These are phyloP conservation scores for Grammomys dolichurus DNA, from an alignment of 2,113 vertebrate species.

Conservation along the genomic window DNA sequence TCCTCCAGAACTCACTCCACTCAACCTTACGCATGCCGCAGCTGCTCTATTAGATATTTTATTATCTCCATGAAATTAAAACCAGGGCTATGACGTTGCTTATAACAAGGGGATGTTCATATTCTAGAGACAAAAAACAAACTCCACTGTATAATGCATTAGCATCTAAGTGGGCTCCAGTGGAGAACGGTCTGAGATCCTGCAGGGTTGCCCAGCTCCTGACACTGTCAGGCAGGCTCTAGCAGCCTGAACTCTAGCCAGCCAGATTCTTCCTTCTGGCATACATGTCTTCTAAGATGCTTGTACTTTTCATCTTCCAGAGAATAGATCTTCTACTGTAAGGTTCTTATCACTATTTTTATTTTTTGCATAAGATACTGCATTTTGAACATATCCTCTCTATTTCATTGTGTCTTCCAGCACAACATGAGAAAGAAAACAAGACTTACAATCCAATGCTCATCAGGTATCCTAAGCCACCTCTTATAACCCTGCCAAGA, in stretches of 20 bases:
- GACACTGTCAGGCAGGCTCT: not conserved
- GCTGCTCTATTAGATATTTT: not conserved
- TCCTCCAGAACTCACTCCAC: not conserved
- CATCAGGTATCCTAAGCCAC: not conserved
- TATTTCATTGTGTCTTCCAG: not conserved
- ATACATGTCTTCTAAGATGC: not conserved
- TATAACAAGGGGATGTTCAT: not conserved
- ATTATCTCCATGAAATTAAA: constrained; percentile 25
- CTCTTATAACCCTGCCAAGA: not conserved
- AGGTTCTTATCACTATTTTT: not conserved
- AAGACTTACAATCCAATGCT: not conserved
- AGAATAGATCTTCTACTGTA: not conserved
- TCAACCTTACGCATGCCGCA: not conserved
- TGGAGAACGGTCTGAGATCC: not conserved
- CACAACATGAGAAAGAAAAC: not conserved
- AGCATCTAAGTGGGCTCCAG: not conserved
- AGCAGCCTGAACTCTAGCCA: accelerated
- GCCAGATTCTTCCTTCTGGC: not conserved
- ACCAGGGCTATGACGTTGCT: not conserved
- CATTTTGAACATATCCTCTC: not conserved
- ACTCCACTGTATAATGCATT: not conserved
- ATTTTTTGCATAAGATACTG: not conserved
- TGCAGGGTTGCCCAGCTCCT: not conserved
- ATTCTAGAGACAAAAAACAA: not conserved
- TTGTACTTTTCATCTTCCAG: not conserved